Evolutionary conservation across 1,140 invertebrate species (phyloP).

Genomic region (Drosophila cardini): DNA sequence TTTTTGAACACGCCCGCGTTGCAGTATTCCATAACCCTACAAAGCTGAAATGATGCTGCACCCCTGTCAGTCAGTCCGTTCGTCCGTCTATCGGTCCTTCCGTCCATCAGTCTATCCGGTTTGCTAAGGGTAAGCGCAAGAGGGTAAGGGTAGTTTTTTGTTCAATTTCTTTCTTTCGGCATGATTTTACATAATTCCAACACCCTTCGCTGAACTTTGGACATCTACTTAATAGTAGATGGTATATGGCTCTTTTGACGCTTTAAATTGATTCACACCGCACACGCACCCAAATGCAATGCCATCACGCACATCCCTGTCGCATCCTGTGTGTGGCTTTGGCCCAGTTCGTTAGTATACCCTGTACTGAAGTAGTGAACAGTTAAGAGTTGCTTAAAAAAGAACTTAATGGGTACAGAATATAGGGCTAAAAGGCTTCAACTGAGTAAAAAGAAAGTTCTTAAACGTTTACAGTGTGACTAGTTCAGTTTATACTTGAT

Average conservation of each 20-base stretch:
- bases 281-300: constrained; percentile 56
- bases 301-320: constrained; percentile 45
- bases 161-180: constrained; percentile 22
- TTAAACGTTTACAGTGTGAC: no score
- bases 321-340: constrained; percentile 41
- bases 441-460: no score
- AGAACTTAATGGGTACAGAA: not conserved
- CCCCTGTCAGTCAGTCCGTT: constrained; percentile 21
- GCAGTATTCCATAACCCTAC: constrained; percentile 35
- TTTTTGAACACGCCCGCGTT: constrained; percentile 36
- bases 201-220: constrained; percentile 60
- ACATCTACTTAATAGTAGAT: constrained; percentile 67
- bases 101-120: not conserved
- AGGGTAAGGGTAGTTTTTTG: constrained; percentile 59
- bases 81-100: not conserved
- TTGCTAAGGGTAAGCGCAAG: not conserved
- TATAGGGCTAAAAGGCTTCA: no score
- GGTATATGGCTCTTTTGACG: constrained; percentile 70
- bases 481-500: no score
- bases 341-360: constrained; percentile 6
- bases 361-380: not conserved
- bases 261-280: constrained; percentile 82
- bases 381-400: not conserved
- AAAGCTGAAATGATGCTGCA: constrained; percentile 52
- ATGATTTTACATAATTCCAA: constrained; percentile 76